Conservation (phyloP, 2,113 vertebrate species). For the Eidolon helvum region DNA sequence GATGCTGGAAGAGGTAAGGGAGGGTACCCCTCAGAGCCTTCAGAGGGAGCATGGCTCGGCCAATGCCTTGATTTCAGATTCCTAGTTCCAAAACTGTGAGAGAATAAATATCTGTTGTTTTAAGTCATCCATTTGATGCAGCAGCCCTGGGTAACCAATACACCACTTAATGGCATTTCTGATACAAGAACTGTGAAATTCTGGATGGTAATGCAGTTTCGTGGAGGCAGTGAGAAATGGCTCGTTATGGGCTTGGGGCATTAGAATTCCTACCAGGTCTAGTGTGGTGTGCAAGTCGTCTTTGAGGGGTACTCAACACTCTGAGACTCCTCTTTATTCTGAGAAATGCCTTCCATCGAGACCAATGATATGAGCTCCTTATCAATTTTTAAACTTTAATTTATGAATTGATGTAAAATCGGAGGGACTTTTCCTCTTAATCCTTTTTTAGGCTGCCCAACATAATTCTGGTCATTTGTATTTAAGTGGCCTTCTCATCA, state of each 20-base stretch:
- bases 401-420: background rate
- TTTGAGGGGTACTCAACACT: background rate
- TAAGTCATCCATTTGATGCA: too few relatives aligned
- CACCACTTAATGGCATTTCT: background rate
- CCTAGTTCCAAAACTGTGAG: background rate
- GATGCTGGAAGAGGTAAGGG: background rate
- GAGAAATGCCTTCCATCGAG: background rate
- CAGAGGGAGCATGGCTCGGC: background rate
- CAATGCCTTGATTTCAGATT: background rate
- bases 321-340: background rate
- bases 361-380: background rate
- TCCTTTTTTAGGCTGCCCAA: background rate
- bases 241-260: background rate
- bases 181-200: background rate
- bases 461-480: background rate
- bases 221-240: background rate
- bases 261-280: background rate
- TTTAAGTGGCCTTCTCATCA: background rate
- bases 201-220: background rate
- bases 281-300: background rate
- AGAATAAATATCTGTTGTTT: background rate
- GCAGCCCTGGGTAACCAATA: background rate
- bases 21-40: background rate
- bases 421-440: background rate
- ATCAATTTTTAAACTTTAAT: background rate